These are phyloP conservation scores for Megalops cyprinoides DNA, from an alignment of 2,797 vertebrate species.

Conservation along the genomic window DNA sequence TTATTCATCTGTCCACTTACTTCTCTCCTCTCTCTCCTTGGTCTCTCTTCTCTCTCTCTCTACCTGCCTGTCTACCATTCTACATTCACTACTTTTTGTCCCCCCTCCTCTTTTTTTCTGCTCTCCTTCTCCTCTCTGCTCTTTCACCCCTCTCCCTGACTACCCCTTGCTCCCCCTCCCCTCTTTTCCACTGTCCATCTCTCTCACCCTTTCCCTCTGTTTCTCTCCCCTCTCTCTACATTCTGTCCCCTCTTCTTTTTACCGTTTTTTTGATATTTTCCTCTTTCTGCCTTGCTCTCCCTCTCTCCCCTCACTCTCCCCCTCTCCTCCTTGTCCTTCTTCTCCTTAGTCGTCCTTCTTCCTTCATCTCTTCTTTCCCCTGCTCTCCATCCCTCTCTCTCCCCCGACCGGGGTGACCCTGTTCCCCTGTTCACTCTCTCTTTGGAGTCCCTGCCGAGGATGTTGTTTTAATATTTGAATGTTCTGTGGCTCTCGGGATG, in stretches of 20 bases:
- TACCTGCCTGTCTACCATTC: neutral
- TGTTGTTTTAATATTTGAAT: no score
- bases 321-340: neutral
- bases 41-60: neutral
- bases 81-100: conserved; percentile 15
- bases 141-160: conserved; percentile 42
- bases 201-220: neutral
- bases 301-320: neutral
- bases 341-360: no score
- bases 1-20: neutral
- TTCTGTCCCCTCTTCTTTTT: neutral
- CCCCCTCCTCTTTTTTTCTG: conserved; percentile 11
- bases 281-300: neutral
- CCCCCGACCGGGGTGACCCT: neutral
- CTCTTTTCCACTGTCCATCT: neutral
- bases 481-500: neutral
- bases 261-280: neutral
- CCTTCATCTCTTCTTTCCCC: no score
- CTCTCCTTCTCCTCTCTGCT: neutral
- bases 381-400: neutral
- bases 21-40: neutral
- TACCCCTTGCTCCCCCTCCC: neutral
- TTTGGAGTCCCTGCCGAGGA: no score
- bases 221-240: neutral
- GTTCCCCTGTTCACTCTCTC: neutral